Evolutionary conservation across 2,888 invertebrate species (phyloP).

Genomic region (Tetrapedia diversipes): DNA sequence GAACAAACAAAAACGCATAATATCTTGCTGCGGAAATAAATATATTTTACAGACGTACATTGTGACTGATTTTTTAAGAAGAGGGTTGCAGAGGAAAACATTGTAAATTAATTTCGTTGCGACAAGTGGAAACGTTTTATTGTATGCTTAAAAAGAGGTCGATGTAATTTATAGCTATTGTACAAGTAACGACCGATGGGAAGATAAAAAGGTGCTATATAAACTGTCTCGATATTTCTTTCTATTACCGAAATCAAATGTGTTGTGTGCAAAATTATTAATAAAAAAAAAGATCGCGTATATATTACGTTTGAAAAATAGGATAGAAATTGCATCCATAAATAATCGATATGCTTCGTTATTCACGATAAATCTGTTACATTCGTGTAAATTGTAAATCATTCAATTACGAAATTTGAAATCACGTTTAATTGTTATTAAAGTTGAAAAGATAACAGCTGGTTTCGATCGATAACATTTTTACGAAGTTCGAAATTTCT

Average conservation of each 20-base stretch:
- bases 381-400: too few relatives aligned
- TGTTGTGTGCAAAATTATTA: not conserved
- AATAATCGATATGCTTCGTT: too few relatives aligned
- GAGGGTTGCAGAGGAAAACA: not conserved
- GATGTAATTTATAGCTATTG: slow-evolving; percentile 26
- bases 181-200: slow-evolving; percentile 13
- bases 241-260: slow-evolving; percentile 26
- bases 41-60: slow-evolving; percentile 25
- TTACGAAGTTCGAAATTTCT: not conserved
- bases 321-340: not conserved
- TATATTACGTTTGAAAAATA: not conserved
- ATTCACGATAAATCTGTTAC: too few relatives aligned
- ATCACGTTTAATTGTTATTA: not conserved
- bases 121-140: slow-evolving; percentile 24
- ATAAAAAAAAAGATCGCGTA: not conserved
- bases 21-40: slow-evolving; percentile 35
- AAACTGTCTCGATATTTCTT: slow-evolving; percentile 17
- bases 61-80: not conserved
- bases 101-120: slow-evolving; percentile 17
- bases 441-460: not conserved
- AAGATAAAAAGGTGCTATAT: slow-evolving; percentile 42
- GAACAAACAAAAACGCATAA: not conserved
- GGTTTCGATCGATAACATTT: not conserved
- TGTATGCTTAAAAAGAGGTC: slow-evolving; percentile 1
- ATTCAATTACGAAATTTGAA: not conserved